Conservation (phyloP, 2,797 vertebrate species). For the Odontamblyopus lacepedii region DNA sequence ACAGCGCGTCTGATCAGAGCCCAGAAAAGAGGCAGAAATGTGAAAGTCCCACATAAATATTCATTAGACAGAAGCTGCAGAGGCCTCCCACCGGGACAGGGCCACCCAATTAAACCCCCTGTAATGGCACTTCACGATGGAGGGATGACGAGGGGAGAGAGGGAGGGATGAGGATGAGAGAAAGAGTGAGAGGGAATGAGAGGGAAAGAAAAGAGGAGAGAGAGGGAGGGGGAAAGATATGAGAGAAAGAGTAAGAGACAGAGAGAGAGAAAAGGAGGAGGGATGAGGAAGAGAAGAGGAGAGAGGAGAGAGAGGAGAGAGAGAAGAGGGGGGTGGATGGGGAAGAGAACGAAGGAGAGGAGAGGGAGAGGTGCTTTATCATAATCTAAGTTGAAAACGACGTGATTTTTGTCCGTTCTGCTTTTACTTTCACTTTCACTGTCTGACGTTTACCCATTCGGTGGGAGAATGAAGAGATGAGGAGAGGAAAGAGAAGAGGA, state of each 20-base stretch:
- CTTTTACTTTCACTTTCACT: too few relatives aligned
- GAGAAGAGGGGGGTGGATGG: neutral
- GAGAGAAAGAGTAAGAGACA: too few relatives aligned
- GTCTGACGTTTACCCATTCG: too few relatives aligned
- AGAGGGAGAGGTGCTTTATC: too few relatives aligned
- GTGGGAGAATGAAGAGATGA: too few relatives aligned
- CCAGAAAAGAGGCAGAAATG: slow-evolving; percentile 43
- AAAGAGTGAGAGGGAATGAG: neutral
- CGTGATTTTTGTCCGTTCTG: too few relatives aligned
- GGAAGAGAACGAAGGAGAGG: neutral
- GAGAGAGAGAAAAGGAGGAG: neutral
- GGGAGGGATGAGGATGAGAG: slow-evolving; percentile 5
- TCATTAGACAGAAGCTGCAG: slow-evolving; percentile 45
- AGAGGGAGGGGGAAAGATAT: neutral
- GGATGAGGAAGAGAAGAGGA: too few relatives aligned
- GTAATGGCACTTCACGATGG: slow-evolving; percentile 42
- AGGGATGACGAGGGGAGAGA: slow-evolving; percentile 7
- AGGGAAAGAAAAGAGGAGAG: neutral
- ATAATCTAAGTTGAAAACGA: too few relatives aligned
- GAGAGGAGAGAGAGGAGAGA: neutral
- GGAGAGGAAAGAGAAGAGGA: too few relatives aligned
- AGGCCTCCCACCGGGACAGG: slow-evolving; percentile 38
- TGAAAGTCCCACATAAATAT: slow-evolving; percentile 52
- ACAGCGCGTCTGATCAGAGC: slow-evolving; percentile 12
- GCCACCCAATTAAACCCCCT: slow-evolving; percentile 43